Evolutionary conservation across 2,888 invertebrate genomes (phyloP).

Genomic region (Morpho deidamia): DNA sequence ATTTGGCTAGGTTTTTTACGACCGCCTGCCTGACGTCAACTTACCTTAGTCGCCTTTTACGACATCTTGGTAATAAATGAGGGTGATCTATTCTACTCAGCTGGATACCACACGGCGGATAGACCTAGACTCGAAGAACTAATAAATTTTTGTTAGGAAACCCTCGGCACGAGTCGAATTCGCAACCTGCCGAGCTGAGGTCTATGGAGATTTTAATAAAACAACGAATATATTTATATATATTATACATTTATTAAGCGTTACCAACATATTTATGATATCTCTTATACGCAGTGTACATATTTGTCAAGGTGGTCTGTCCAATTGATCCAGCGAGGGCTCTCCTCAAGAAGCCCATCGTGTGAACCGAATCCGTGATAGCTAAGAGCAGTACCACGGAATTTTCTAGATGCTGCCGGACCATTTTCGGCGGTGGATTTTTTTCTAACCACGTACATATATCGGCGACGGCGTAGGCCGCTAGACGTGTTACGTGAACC

Average conservation of each 20-base stretch:
- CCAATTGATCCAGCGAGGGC: slow-evolving; percentile 54
- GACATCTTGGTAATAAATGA: no score
- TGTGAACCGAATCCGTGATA: slow-evolving; percentile 50
- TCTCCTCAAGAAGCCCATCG: slow-evolving; percentile 60
- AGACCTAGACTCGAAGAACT: no score
- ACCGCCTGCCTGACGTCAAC: no score
- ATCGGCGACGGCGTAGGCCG: slow-evolving; percentile 64
- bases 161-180: no score
- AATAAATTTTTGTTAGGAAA: no score
- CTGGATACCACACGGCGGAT: no score
- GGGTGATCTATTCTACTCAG: no score
- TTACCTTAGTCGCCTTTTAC: no score
- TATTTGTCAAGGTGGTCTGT: slow-evolving; percentile 57
- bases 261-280: slow-evolving; percentile 73
- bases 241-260: slow-evolving; percentile 31
- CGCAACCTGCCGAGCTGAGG: no score
- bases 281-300: slow-evolving; percentile 64
- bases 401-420: slow-evolving; percentile 63
- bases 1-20: no score
- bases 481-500: slow-evolving; percentile 59
- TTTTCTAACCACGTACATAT: slow-evolving; percentile 53
- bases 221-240: no score
- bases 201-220: no score
- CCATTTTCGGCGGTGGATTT: slow-evolving; percentile 46
- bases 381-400: slow-evolving; percentile 56